These are phyloP conservation scores for Agapornis canus DNA, from an alignment of 2,797 vertebrate genomes.

Conservation along the genomic window DNA sequence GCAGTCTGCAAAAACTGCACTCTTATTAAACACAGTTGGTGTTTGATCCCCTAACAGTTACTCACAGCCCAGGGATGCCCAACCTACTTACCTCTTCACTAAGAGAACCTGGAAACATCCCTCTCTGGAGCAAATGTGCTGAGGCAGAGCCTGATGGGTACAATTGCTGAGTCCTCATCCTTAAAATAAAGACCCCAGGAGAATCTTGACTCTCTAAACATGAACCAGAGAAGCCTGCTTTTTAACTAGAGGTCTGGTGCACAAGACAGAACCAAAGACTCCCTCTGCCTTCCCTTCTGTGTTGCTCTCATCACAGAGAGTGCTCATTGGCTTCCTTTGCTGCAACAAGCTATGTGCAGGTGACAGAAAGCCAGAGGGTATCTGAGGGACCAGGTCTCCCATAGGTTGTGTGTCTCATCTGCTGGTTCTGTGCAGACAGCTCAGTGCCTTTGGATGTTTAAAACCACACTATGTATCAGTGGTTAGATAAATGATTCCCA, in stretches of 20 bases:
- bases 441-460: not conserved
- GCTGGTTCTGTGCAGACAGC: not conserved
- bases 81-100: not conserved
- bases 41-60: not conserved
- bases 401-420: not conserved
- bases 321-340: not conserved
- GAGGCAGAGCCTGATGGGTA: not conserved
- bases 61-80: not conserved
- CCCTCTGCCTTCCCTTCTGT: not conserved
- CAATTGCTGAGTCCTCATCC: not conserved
- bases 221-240: not conserved
- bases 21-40: not conserved
- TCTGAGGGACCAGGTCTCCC: not conserved
- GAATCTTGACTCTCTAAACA: not conserved
- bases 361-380: not conserved
- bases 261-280: not conserved
- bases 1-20: not conserved
- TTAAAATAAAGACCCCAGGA: not conserved
- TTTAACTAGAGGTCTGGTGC: not conserved
- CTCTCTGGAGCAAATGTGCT: not conserved
- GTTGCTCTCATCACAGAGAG: rapidly evolving
- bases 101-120: not conserved
- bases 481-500: rapidly evolving
- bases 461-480: not conserved
- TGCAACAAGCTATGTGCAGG: not conserved